Percentiles rank a stretch among this genome's conserved stretches.
Evolutionary conservation across 2,113 vertebrate species (phyloP).

Genomic region (Phalacrocorax aristotelis): DNA sequence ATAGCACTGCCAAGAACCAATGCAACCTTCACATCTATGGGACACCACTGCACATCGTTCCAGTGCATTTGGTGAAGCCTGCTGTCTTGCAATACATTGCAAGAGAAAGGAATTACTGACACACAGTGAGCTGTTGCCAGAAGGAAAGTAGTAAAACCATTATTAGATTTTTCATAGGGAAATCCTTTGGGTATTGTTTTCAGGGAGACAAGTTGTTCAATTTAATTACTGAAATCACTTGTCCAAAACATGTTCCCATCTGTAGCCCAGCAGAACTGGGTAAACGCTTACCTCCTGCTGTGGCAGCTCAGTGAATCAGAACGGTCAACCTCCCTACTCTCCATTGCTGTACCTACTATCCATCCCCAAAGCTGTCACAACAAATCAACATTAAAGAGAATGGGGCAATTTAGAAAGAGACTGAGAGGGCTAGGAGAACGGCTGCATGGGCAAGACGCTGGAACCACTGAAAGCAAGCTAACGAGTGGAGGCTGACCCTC

Average conservation of each 20-base stretch:
- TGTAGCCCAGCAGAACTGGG: not conserved
- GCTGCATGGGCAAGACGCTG: not conserved
- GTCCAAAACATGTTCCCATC: not conserved
- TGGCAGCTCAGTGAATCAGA: not conserved
- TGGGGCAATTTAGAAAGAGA: not conserved
- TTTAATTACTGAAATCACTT: slow-evolving; percentile 15
- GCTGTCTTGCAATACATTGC: not conserved
- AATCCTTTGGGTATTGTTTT: not conserved
- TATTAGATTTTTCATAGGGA: not conserved
- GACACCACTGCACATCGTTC: not conserved
- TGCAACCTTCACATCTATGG: not conserved
- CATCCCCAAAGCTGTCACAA: not conserved
- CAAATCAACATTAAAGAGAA: not conserved
- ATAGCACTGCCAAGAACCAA: not conserved
- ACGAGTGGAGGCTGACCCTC: not conserved
- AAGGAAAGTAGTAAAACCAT: not conserved
- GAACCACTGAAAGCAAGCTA: not conserved
- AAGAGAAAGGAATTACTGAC: not conserved
- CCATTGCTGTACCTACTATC: not conserved
- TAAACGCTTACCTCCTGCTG: not conserved
- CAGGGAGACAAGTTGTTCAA: not conserved
- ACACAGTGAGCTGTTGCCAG: not conserved
- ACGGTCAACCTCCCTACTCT: not conserved
- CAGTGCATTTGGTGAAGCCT: not conserved
- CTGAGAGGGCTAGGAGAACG: not conserved